phyloP scores from a whole-genome alignment of 2,113 vertebrate species.

The Motacilla alba region DNA sequence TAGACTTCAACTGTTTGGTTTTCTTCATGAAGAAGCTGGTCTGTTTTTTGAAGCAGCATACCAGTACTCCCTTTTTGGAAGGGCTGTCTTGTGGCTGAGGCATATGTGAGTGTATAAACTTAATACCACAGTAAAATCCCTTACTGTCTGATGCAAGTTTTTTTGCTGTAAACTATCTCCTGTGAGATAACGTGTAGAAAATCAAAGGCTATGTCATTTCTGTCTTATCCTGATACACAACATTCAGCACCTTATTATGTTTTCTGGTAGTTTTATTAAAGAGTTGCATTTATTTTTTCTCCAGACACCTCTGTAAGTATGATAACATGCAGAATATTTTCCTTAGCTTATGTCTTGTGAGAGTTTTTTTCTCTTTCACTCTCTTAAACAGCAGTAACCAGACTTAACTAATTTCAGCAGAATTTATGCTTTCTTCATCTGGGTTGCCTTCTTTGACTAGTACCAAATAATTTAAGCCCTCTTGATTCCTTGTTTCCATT shows the following conservation, averaged over 20 bases:
- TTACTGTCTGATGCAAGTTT: neutral
- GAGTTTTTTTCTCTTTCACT: conserved; percentile 30
- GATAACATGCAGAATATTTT: conserved; percentile 3
- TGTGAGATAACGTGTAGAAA: neutral
- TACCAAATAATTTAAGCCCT: conserved; percentile 73
- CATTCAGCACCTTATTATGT: neutral
- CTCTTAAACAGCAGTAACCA: neutral
- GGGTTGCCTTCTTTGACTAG: conserved; percentile 46
- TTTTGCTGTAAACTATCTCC: neutral
- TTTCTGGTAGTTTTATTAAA: neutral
- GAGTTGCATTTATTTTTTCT: fast-evolving
- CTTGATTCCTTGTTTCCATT: conserved; percentile 62
- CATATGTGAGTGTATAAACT: neutral
- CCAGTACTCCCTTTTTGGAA: neutral
- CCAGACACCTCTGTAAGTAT: neutral
- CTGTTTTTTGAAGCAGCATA: neutral
- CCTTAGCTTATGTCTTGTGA: conserved; percentile 33
- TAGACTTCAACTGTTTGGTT: neutral
- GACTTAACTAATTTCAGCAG: conserved; percentile 6
- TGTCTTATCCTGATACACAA: neutral
- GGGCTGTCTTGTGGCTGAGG: neutral
- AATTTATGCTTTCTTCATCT: conserved; percentile 7
- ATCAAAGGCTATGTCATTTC: neutral
- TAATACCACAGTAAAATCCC: neutral
- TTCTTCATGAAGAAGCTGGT: fast-evolving